phyloP scores from a whole-genome alignment of 2,797 vertebrate genomes.

The Labeo calbasu region DNA sequence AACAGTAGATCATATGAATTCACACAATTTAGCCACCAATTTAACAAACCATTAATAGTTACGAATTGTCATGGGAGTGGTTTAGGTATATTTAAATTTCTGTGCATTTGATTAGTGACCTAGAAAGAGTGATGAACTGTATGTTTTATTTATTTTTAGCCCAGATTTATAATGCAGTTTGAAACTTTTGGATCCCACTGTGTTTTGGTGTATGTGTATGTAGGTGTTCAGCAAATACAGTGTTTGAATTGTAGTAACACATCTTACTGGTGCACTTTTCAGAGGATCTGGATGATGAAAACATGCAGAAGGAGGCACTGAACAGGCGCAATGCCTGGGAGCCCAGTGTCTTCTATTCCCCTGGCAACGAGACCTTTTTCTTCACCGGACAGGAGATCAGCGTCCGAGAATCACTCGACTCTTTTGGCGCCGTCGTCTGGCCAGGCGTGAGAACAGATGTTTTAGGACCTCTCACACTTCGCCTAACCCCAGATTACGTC shows the following conservation, averaged over 20 bases:
- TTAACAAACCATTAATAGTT: not conserved
- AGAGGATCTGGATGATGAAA: conserved; percentile 39
- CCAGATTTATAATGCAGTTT: not conserved
- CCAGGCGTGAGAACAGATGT: conserved; percentile 80
- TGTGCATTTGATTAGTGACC: not conserved
- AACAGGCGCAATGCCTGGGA: conserved; percentile 73
- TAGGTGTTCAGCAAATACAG: not conserved
- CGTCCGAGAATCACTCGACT: conserved; percentile 89
- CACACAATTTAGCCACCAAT: not conserved
- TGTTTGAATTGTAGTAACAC: not conserved
- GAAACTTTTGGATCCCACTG: not conserved
- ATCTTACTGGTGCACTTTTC: not conserved
- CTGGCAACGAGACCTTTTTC: conserved; percentile 82
- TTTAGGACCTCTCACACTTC: too few relatives aligned
- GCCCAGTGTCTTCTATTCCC: conserved; percentile 77
- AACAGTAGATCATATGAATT: not conserved
- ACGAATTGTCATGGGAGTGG: not conserved
- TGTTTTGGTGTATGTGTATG: not conserved
- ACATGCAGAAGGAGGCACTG: conserved; percentile 63
- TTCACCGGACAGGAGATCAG: conserved; percentile 85
- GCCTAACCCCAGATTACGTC: too few relatives aligned
- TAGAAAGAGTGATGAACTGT: not conserved
- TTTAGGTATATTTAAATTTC: not conserved
- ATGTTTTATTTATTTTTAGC: not conserved
- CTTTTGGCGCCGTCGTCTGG: conserved; percentile 88